Percentiles rank a stretch among this genome's conserved stretches.
These are phyloP conservation scores for Microtus oregoni DNA, from an alignment of 2,113 vertebrate genomes.

Conservation along the genomic window DNA sequence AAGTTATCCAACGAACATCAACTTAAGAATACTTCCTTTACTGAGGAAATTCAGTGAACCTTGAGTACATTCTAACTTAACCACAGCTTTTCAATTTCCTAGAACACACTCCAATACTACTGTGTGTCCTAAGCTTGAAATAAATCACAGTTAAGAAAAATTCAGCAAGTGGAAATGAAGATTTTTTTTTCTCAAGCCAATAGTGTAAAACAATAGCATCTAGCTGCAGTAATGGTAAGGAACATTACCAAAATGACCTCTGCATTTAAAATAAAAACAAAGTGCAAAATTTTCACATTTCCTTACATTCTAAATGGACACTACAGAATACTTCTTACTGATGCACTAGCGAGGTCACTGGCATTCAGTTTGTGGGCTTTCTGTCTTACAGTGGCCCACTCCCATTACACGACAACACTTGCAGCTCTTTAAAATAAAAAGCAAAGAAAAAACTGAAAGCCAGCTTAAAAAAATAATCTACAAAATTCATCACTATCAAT, in stretches of 20 bases:
- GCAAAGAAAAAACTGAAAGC: neutral
- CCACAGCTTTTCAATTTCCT: constrained; percentile 53
- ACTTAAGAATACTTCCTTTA: constrained; percentile 41
- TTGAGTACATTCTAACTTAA: neutral
- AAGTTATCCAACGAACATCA: constrained; percentile 57
- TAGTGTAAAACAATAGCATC: constrained; percentile 49
- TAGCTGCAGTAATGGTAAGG: constrained; percentile 9
- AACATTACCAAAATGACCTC: constrained; percentile 40
- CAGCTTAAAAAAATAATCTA: constrained; percentile 15
- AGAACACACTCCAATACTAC: neutral
- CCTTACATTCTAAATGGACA: constrained; percentile 58
- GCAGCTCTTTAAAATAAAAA: constrained; percentile 15
- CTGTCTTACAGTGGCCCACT: constrained; percentile 44
- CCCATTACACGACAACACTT: neutral
- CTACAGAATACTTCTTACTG: constrained; percentile 31
- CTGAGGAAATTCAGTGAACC: constrained; percentile 20
- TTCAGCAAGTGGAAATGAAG: constrained; percentile 40
- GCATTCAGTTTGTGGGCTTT: constrained; percentile 35
- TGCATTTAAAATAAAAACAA: constrained; percentile 55
- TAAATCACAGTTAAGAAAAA: constrained; percentile 56
- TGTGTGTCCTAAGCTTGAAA: constrained; percentile 49
- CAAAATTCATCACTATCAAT: neutral
- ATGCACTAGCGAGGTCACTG: neutral
- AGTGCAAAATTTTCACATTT: constrained; percentile 65
- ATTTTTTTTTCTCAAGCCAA: constrained; percentile 16